Evolutionary conservation across 2,797 vertebrate species (phyloP).

Genomic region (Schizopygopsis malacanthus): DNA sequence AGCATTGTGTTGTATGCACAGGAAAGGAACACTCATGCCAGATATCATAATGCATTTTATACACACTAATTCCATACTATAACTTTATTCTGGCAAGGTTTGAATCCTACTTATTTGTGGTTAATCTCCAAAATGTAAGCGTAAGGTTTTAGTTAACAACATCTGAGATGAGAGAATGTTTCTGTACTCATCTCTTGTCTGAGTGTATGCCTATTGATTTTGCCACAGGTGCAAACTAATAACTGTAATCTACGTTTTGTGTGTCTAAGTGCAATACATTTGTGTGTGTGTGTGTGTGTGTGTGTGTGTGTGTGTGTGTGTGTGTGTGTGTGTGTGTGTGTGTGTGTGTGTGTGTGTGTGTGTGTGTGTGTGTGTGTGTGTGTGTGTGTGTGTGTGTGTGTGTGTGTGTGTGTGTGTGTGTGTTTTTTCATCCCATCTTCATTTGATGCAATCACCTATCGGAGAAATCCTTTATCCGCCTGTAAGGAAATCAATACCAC

Average conservation of each 20-base stretch:
- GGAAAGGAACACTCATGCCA: not conserved
- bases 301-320: constrained; percentile 31
- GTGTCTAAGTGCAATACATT: not conserved
- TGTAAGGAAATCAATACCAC: constrained; percentile 71
- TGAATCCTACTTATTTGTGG: not conserved
- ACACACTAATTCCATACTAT: not conserved
- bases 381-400: constrained; percentile 32
- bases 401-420: constrained; percentile 34
- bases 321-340: constrained; percentile 40
- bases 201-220: constrained; percentile 50
- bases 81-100: not conserved
- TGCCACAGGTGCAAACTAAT: constrained; percentile 60
- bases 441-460: constrained; percentile 54
- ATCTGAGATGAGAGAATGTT: constrained; percentile 39
- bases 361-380: constrained; percentile 41
- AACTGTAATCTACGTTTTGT: constrained; percentile 52
- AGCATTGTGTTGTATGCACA: not conserved
- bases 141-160: constrained; percentile 19
- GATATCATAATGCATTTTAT: not conserved
- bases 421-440: constrained; percentile 21
- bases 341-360: constrained; percentile 28
- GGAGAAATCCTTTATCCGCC: constrained; percentile 60
- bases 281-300: constrained; percentile 34
- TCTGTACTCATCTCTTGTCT: constrained; percentile 30
- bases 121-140: constrained; percentile 8